phyloP scores from a whole-genome alignment of 2,113 vertebrate genomes.

The Equus przewalskii region DNA sequence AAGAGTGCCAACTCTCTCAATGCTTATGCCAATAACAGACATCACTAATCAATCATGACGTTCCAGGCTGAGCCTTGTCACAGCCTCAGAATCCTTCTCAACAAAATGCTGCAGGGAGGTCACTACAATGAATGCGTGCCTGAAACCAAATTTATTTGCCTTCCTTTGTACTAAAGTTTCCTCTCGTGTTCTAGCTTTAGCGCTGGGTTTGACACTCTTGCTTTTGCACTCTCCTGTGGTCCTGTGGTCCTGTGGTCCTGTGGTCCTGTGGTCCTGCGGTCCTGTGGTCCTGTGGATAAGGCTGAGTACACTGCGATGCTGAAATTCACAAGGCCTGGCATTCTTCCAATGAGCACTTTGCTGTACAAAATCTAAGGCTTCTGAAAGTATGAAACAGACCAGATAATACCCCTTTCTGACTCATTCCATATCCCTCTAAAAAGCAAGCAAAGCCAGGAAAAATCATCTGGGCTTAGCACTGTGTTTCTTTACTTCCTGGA shows the following conservation, averaged over 20 bases:
- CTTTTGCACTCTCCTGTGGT: not conserved
- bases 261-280: not conserved
- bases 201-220: not conserved
- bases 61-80: not conserved
- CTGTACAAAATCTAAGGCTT: conserved; percentile 51
- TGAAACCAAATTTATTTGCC: not conserved
- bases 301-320: not conserved
- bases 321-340: not conserved
- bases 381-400: conserved; percentile 21
- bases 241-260: not conserved
- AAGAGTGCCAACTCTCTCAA: not conserved
- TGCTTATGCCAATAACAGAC: not conserved
- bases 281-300: not conserved
- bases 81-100: not conserved
- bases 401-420: conserved; percentile 5
- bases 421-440: not conserved
- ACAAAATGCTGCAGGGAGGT: not conserved
- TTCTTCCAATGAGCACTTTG: not conserved
- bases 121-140: not conserved
- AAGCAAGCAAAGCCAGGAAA: conserved; percentile 24
- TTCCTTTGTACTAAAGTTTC: not conserved
- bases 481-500: conserved; percentile 16
- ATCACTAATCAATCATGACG: not conserved
- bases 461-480: not conserved
- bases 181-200: no score